phyloP scores from a whole-genome alignment of 2,888 invertebrate genomes.

The Drosophila sordidapex region DNA sequence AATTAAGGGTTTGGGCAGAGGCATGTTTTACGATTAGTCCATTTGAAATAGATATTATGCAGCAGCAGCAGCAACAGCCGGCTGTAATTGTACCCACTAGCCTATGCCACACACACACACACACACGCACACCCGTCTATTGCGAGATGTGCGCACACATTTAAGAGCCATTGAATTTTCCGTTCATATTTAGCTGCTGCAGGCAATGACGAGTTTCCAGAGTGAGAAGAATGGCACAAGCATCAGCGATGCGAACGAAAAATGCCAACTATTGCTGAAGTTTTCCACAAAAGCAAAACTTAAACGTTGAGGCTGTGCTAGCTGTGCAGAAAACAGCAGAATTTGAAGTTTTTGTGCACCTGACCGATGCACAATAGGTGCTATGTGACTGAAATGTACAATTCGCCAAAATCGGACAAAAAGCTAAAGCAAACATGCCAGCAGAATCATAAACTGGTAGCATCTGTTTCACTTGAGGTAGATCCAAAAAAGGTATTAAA shows the following conservation, averaged over 20 bases:
- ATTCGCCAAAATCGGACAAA: not conserved
- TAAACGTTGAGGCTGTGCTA: constrained; percentile 24
- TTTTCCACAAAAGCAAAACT: constrained; percentile 27
- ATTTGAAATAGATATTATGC: constrained; percentile 21
- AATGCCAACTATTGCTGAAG: constrained; percentile 8
- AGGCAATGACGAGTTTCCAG: constrained; percentile 1
- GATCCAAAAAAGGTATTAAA: not conserved
- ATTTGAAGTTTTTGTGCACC: constrained; percentile 5
- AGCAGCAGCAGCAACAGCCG: not conserved
- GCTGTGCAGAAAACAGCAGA: not conserved
- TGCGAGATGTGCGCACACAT: constrained; percentile 24
- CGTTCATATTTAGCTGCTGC: constrained; percentile 12
- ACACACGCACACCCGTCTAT: constrained; percentile 2
- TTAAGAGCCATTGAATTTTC: constrained; percentile 15
- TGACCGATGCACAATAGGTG: not conserved
- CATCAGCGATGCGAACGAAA: not conserved
- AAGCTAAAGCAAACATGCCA: not conserved
- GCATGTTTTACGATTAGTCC: constrained; percentile 35
- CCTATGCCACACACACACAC: constrained; percentile 3
- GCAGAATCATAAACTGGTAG: not conserved
- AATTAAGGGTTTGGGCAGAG: not conserved
- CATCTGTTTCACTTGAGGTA: not conserved
- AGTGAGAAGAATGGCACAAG: not conserved
- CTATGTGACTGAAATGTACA: constrained; percentile 9
- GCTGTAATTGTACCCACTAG: not conserved